Base-by-base conservation (phyloP, 2,888 invertebrate genomes). In the Agrochola litura region DNA sequence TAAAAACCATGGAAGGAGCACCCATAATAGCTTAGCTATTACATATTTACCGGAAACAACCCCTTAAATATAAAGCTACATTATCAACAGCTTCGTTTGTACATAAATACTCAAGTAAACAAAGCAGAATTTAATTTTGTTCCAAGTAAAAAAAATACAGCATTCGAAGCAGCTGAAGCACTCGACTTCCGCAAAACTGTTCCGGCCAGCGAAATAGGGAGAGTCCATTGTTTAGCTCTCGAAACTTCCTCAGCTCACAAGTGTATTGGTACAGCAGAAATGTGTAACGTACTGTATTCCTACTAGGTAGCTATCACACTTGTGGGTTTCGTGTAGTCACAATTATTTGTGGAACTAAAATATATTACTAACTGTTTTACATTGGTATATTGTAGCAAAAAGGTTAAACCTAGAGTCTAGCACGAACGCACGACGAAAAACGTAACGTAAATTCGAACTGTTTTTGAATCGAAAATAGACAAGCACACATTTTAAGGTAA, bases 171-270 rank as follows among this genome's bases (percentile, higher is more conserved):
- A 83, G 66, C 77, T 58, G 41, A 75, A 86, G 52, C 71, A 66
- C 73, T 77, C 56, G 76, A 86, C 86, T 83, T 76, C 66, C 63
- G 76, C 16, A 49, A 70, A 86, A 79, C 58, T 74, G 74, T 86
- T 69, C 78, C 37, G 54, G 65, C 72, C 52, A 75, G 74, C 76
- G 46, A 74, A 79, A 74, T 75, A 71, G 25, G 16, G 75, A 72
- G 75, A 67, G 66, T 49, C 80, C 49, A 83, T 83, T 86, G 85
- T 86, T 80, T 64, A 41, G 66, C 72, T 67, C 72, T 83, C 67
- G 52, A 76, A 86, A 83, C 74, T 86, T 76, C 64, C 49, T 22
- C 54, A 66, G 61, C 54, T 22, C 72, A 76, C 61, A 69, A 81
- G 85, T 65, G 70, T 77, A 73, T 73, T 77, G 61, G 63, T 72